Percentiles rank a stretch among this genome's conserved stretches.
Evolutionary conservation across 2,797 vertebrate species (phyloP).

Genomic region (Molossus molossus): DNA sequence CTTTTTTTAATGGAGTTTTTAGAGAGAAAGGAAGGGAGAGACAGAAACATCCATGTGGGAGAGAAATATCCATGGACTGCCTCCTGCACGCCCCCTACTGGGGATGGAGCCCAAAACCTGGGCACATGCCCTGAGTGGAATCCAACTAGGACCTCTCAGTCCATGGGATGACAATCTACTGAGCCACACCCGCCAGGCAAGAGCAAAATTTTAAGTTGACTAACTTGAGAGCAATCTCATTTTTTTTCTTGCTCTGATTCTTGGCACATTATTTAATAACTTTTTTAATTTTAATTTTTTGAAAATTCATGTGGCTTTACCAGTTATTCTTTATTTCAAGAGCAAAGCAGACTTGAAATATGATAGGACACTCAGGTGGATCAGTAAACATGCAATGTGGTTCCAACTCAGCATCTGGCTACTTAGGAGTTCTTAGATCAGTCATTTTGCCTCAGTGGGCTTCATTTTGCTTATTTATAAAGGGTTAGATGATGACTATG

Average conservation of each 20-base stretch:
- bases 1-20: too few species aligned
- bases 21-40: too few species aligned
- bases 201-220: not conserved
- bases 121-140: not conserved
- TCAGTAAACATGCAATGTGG: not conserved
- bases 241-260: not conserved
- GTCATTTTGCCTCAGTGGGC: not conserved
- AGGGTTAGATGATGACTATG: not conserved
- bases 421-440: not conserved
- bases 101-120: not conserved
- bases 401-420: not conserved
- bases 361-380: not conserved
- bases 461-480: not conserved
- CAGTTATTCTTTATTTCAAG: not conserved
- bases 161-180: not conserved
- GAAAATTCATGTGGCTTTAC: not conserved
- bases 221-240: not conserved
- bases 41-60: too few species aligned
- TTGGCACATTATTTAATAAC: not conserved
- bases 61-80: too few species aligned
- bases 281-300: conserved; percentile 11
- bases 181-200: not conserved
- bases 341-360: not conserved
- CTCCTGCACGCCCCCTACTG: too few species aligned
- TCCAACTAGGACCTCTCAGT: too few species aligned